Conservation (phyloP, 2,888 invertebrate genomes). For the Apodemia zela region DNA sequence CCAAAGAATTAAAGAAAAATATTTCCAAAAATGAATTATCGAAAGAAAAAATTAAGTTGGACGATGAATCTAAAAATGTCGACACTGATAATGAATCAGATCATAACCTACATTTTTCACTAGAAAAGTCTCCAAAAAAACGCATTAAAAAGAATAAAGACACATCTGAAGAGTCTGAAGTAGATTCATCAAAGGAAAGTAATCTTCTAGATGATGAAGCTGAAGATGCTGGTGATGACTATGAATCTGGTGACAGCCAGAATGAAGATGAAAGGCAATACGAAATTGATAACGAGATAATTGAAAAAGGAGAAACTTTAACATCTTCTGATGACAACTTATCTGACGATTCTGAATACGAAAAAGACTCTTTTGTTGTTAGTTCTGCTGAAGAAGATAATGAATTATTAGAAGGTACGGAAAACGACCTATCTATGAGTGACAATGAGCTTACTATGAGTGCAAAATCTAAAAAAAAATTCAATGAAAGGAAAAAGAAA, state of each 20-base stretch:
- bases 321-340: constrained; percentile 62
- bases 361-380: constrained; percentile 78
- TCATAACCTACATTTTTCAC: constrained; percentile 26
- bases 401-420: constrained; percentile 63
- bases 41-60: constrained; percentile 26
- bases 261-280: constrained; percentile 71
- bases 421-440: constrained; percentile 64
- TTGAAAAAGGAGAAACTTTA: constrained; percentile 73
- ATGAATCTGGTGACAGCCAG: constrained; percentile 72
- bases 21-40: constrained; percentile 17
- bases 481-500: constrained; percentile 58
- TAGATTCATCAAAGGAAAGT: constrained; percentile 35
- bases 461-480: constrained; percentile 65
- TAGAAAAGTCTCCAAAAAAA: constrained; percentile 30
- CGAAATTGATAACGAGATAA: constrained; percentile 70
- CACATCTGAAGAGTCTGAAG: constrained; percentile 25
- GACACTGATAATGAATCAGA: constrained; percentile 29
- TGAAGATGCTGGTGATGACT: constrained; percentile 60
- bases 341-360: constrained; percentile 67
- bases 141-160: constrained; percentile 30
- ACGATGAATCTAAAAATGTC: constrained; percentile 18
- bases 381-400: constrained; percentile 70
- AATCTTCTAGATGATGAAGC: constrained; percentile 57
- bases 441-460: constrained; percentile 68
- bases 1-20: constrained; percentile 7